phyloP scores from a whole-genome alignment of 35 echinoderm and acorn worm species.

The Apostichopus californicus region DNA sequence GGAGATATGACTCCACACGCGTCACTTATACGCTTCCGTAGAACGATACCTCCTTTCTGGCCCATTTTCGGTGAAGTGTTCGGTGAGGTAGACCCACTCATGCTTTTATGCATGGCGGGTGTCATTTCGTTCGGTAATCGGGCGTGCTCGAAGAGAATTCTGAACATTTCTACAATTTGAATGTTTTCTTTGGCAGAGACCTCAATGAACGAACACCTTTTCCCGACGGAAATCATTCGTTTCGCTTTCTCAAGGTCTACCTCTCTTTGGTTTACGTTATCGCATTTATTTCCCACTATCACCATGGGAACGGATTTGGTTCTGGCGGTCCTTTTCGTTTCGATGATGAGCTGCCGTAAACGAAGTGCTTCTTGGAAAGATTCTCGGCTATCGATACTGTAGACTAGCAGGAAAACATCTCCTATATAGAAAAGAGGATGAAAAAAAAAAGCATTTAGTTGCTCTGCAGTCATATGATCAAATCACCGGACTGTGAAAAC shows the following conservation, averaged over 20 bases:
- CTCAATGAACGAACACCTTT: conserved; percentile 80
- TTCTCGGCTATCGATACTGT: conserved; percentile 85
- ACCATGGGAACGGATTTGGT: conserved; percentile 88
- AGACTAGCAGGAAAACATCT: conserved; percentile 86
- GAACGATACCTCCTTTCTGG: conserved; percentile 62
- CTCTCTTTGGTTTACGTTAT: conserved; percentile 63
- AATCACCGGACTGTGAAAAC: too few relatives aligned
- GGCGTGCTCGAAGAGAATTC: conserved; percentile 85
- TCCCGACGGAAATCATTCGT: conserved; percentile 66
- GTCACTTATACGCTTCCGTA: conserved; percentile 86
- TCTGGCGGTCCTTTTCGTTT: conserved; percentile 73
- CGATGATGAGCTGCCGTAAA: conserved; percentile 80
- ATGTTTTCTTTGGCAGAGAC: conserved; percentile 77
- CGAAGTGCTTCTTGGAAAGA: conserved; percentile 86
- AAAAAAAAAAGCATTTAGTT: background rate
- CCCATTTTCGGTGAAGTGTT: conserved; percentile 60
- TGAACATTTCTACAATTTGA: conserved; percentile 79
- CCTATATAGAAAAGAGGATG: conserved; percentile 58
- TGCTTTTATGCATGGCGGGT: conserved; percentile 76
- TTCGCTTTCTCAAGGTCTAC: conserved; percentile 78
- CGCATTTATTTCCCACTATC: conserved; percentile 88
- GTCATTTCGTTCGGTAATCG: conserved; percentile 90
- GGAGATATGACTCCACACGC: conserved; percentile 91
- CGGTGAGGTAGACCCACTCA: conserved; percentile 40
- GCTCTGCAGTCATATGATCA: too few relatives aligned